Conservation (phyloP, 2,888 invertebrate genomes). For the Clanis bilineata region DNA sequence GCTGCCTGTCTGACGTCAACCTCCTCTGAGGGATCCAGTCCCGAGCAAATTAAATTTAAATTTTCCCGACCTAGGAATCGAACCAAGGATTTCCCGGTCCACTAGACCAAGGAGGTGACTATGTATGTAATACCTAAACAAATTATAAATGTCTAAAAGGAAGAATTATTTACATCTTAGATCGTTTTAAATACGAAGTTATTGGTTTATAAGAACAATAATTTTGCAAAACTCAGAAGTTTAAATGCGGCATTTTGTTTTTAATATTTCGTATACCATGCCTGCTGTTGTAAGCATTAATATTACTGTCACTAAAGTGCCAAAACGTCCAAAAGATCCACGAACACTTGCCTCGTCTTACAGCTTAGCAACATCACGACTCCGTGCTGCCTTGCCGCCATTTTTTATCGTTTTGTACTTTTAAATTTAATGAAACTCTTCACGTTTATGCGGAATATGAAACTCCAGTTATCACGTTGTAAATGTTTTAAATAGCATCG, state of each 20-base stretch:
- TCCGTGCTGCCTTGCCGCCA: constrained; percentile 3
- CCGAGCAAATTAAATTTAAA: too few relatives aligned
- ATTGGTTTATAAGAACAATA: not conserved
- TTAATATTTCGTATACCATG: not conserved
- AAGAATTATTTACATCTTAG: too few relatives aligned
- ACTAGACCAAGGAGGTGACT: too few relatives aligned
- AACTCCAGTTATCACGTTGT: constrained; percentile 1
- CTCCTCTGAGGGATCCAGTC: too few relatives aligned
- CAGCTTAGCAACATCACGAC: constrained; percentile 15
- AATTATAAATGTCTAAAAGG: too few relatives aligned
- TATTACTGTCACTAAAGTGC: constrained; percentile 5
- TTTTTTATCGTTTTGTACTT: constrained; percentile 4
- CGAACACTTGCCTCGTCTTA: constrained; percentile 1
- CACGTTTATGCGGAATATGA: constrained; percentile 3
- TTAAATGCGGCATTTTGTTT: not conserved
- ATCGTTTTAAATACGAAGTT: too few relatives aligned
- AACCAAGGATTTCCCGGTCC: too few relatives aligned
- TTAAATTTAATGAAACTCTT: constrained; percentile 6
- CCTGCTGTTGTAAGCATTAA: not conserved
- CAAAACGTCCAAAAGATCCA: constrained; percentile 4
- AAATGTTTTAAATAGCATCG: not conserved
- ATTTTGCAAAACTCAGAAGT: not conserved
- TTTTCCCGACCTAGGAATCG: too few relatives aligned
- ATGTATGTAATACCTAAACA: too few relatives aligned
- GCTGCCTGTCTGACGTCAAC: too few relatives aligned